A percentile compares a stretch with the other conserved stretches of the same genome.
Evolutionary conservation across 1,140 invertebrate species (phyloP).

Genomic region (Ceratosolen solmsi): DNA sequence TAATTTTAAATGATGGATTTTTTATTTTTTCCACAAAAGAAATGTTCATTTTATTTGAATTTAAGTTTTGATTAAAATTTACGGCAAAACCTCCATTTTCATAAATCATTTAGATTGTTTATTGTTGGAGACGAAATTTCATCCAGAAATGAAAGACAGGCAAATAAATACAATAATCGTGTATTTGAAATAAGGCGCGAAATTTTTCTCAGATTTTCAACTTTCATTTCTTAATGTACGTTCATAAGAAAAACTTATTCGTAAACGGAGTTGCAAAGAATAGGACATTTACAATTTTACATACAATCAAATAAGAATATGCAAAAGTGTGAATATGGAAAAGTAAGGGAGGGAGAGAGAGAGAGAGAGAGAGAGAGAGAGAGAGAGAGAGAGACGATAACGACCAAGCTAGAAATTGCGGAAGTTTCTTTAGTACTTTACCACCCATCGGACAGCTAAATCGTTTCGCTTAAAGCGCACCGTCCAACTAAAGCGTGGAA

Average conservation of each 20-base stretch:
- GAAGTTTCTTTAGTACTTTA: conserved; percentile 64
- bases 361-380: not conserved
- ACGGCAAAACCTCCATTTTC: not conserved
- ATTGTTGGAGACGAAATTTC: not conserved
- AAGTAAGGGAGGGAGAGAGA: not conserved
- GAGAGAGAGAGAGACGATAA: not conserved
- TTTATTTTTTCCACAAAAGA: no score
- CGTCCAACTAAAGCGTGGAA: conserved; percentile 44
- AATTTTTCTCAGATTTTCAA: not conserved
- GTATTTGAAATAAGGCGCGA: not conserved
- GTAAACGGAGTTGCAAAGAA: not conserved
- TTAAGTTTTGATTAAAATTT: no score
- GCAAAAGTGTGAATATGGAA: no score
- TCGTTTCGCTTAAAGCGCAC: conserved; percentile 65
- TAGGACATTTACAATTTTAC: not conserved
- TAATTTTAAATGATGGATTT: not conserved
- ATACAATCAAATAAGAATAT: not conserved
- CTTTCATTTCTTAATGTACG: conserved; percentile 27
- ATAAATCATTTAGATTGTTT: not conserved
- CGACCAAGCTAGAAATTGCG: conserved; percentile 58
- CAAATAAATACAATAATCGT: not conserved
- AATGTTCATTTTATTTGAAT: no score
- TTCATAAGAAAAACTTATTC: not conserved
- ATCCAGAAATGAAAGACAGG: not conserved
- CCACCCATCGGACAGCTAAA: conserved; percentile 68